These are phyloP conservation scores for Punctoribates punctum DNA, from an alignment of 2,888 invertebrate genomes.

Conservation along the genomic window DNA sequence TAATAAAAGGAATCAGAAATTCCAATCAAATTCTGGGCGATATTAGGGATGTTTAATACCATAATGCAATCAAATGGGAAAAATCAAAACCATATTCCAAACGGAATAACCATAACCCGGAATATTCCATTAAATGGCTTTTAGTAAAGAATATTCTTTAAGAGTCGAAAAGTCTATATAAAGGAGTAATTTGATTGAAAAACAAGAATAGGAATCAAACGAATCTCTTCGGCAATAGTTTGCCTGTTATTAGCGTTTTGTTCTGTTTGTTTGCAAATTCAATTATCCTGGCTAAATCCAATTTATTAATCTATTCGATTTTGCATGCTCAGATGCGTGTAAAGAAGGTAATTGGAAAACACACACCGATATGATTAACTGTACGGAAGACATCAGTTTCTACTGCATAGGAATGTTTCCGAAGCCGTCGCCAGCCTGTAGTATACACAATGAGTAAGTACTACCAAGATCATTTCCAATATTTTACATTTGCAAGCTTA, in stretches of 20 bases:
- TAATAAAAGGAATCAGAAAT: no score
- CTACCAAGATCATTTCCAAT: background rate
- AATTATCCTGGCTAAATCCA: background rate
- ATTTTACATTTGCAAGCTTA: background rate
- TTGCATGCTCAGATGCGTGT: slow-evolving; percentile 46
- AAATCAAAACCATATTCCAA: no score
- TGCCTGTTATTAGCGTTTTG: background rate
- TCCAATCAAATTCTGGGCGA: no score
- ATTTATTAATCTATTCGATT: background rate
- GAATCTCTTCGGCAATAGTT: background rate
- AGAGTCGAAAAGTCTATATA: no score
- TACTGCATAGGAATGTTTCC: slow-evolving; percentile 49
- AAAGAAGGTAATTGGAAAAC: slow-evolving; percentile 48
- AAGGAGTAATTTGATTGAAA: background rate
- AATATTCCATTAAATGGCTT: no score
- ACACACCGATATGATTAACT: slow-evolving; percentile 47
- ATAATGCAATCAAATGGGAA: no score
- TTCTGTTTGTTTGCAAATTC: background rate
- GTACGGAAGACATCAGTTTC: slow-evolving; percentile 47
- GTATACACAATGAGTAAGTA: slow-evolving; percentile 47
- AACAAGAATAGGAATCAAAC: background rate
- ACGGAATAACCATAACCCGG: no score
- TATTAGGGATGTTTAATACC: no score
- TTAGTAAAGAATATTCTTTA: no score
- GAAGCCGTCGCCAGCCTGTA: slow-evolving; percentile 49